Conservation (phyloP, 1,140 invertebrate species). For the Diploscapter pachys region DNA sequence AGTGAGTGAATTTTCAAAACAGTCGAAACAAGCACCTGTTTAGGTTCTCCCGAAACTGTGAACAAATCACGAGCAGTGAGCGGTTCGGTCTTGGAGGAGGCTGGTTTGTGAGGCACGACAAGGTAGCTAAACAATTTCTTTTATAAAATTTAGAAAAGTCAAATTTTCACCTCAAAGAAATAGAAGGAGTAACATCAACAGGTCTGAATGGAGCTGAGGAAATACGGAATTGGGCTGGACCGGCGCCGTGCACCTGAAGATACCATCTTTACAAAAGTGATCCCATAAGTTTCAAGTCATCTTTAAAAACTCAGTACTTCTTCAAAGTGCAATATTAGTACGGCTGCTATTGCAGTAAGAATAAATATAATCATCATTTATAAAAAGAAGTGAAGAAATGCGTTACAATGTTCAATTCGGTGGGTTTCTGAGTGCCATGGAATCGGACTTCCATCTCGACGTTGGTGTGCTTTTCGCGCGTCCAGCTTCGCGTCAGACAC, state of each 20-base stretch:
- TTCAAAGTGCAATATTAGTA: too few species aligned
- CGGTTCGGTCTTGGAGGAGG: conserved; percentile 72
- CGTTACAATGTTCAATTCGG: too few species aligned
- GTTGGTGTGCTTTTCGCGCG: conserved; percentile 16
- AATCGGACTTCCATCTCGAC: conserved; percentile 17
- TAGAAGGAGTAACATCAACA: conserved; percentile 75
- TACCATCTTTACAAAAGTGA: too few species aligned
- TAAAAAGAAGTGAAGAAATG: too few species aligned
- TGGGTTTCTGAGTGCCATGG: conserved; percentile 17
- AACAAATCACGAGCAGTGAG: conserved; percentile 75
- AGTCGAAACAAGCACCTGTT: conserved; percentile 76
- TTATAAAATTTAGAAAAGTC: background rate
- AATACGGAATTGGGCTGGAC: conserved; percentile 3
- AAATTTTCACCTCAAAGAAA: conserved; percentile 69
- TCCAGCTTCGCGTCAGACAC: conserved; percentile 87
- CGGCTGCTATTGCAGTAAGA: too few species aligned
- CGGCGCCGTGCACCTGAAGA: conserved; percentile 9
- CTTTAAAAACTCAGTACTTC: too few species aligned
- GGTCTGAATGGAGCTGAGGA: background rate
- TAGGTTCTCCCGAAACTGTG: conserved; percentile 72
- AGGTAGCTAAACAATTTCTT: conserved; percentile 59
- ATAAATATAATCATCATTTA: too few species aligned
- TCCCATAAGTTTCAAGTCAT: too few species aligned
- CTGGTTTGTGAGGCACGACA: conserved; percentile 75
- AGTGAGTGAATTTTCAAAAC: too few species aligned